These are phyloP conservation scores for Agonopterix heracliana DNA, from an alignment of 2,888 invertebrate species.

Conservation along the genomic window DNA sequence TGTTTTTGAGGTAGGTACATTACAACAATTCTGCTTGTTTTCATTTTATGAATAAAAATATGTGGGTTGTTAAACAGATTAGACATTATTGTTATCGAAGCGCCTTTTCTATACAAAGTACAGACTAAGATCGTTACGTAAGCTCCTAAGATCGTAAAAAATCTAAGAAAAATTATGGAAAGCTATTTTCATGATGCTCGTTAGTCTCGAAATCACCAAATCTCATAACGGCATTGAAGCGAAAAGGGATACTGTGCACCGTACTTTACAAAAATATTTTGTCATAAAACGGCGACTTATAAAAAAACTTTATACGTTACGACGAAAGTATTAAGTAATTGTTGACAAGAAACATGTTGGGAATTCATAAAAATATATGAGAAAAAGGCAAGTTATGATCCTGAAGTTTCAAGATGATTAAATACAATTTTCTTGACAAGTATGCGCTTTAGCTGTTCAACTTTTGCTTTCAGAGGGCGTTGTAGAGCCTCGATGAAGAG, in stretches of 20 bases:
- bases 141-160: not conserved
- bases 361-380: constrained; percentile 60
- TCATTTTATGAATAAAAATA: too few species aligned
- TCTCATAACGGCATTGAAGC: constrained; percentile 3
- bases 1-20: too few species aligned
- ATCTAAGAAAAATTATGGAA: not conserved
- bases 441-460: constrained; percentile 52
- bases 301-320: constrained; percentile 21
- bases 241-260: constrained; percentile 8
- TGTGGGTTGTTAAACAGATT: too few species aligned
- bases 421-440: constrained; percentile 66
- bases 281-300: constrained; percentile 43
- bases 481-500: constrained; percentile 36
- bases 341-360: constrained; percentile 59
- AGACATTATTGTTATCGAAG: too few species aligned
- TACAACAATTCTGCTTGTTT: too few species aligned
- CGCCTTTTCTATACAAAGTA: too few species aligned
- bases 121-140: too few species aligned
- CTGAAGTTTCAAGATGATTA: constrained; percentile 43
- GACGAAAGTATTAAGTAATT: constrained; percentile 60
- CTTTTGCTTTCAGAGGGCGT: constrained; percentile 52
- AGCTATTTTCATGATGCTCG: not conserved
- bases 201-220: not conserved
- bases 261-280: constrained; percentile 44
- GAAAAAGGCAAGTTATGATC: constrained; percentile 54